Conservation (phyloP, 1,140 invertebrate genomes). For the Aphaenogaster rudis region DNA sequence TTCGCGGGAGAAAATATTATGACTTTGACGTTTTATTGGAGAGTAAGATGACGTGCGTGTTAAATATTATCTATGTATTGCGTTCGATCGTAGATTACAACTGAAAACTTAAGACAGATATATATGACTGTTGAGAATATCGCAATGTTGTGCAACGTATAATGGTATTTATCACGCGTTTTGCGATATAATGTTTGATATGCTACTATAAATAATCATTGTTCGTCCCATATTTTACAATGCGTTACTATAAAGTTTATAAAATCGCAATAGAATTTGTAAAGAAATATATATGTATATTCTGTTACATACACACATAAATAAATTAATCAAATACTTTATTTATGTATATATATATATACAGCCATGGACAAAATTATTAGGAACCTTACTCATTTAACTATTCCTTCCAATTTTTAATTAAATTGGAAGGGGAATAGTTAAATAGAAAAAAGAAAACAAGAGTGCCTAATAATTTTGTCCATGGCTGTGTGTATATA, state of each 20-base stretch:
- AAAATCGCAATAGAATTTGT: not conserved
- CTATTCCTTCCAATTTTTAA: too few species aligned
- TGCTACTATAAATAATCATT: constrained; percentile 8
- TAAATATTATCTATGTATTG: constrained; percentile 44
- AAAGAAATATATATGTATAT: not conserved
- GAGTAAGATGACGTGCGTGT: constrained; percentile 9
- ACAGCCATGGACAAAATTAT: too few species aligned
- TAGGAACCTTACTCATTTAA: too few species aligned
- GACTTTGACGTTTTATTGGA: constrained; percentile 30
- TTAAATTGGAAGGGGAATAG: too few species aligned
- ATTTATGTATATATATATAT: too few species aligned
- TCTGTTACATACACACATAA: too few species aligned
- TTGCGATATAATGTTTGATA: not conserved
- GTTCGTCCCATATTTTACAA: not conserved
- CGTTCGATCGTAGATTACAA: constrained; percentile 39
- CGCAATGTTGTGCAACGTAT: not conserved
- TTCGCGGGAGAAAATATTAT: constrained; percentile 32
- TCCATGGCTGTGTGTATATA: too few species aligned
- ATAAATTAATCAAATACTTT: too few species aligned
- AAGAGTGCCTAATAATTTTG: too few species aligned
- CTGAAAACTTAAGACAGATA: constrained; percentile 41
- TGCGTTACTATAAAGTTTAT: not conserved
- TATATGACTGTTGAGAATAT: constrained; percentile 2
- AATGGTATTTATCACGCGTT: constrained; percentile 15
- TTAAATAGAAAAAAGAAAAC: too few species aligned